Evolutionary conservation across 2,888 invertebrate species (phyloP).

Genomic region (Malacosoma neustria): DNA sequence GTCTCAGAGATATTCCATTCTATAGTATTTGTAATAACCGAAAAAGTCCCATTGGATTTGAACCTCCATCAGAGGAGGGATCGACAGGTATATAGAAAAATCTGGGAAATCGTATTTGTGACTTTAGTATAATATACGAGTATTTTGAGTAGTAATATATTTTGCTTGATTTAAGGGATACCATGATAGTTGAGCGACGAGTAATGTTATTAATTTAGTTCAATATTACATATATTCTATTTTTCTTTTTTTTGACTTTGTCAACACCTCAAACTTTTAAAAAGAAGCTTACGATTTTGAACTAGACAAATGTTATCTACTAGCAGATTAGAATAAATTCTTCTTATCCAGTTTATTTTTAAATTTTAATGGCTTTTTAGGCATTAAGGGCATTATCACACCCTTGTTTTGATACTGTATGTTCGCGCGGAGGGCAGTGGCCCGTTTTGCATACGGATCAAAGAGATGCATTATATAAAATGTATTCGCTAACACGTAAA

Average conservation of each 20-base stretch:
- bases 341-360: conserved; percentile 66
- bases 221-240: background rate
- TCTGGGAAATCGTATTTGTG: too few species aligned
- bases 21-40: too few species aligned
- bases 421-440: conserved; percentile 52
- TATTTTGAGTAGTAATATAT: background rate
- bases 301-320: conserved; percentile 8
- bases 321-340: conserved; percentile 50
- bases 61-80: too few species aligned
- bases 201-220: background rate
- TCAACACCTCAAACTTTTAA: background rate
- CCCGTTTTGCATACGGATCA: conserved; percentile 49
- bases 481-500: conserved; percentile 67
- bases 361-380: conserved; percentile 66
- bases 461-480: conserved; percentile 49
- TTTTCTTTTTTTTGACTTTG: background rate
- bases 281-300: background rate
- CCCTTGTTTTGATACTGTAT: conserved; percentile 61
- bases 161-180: background rate
- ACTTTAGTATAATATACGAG: background rate
- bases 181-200: too few species aligned
- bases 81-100: too few species aligned
- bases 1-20: too few species aligned
- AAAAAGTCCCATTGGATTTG: too few species aligned
- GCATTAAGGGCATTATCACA: conserved; percentile 63